These are phyloP conservation scores for Turnix velox DNA, from an alignment of 2,113 vertebrate species.

Conservation along the genomic window DNA sequence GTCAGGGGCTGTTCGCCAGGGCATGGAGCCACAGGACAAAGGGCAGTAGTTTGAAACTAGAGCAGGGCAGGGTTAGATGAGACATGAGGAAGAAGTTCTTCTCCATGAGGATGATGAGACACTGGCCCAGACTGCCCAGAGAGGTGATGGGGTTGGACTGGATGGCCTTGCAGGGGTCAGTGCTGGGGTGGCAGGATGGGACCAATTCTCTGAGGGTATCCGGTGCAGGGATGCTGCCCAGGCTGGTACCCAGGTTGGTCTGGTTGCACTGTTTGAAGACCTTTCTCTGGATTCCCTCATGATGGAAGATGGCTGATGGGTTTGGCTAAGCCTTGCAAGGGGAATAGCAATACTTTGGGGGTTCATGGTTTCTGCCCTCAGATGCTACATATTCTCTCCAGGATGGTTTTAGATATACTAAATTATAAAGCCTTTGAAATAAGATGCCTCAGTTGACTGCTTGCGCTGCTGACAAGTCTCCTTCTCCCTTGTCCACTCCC, in stretches of 20 bases:
- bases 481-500: background rate
- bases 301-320: background rate
- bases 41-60: too few relatives aligned
- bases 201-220: accelerated
- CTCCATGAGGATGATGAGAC: too few relatives aligned
- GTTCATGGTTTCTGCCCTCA: background rate
- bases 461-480: background rate
- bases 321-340: background rate
- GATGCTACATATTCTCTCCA: background rate
- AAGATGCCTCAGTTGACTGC: accelerated
- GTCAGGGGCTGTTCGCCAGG: too few relatives aligned
- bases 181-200: accelerated
- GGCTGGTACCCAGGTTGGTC: background rate
- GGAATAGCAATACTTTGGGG: background rate
- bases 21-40: too few relatives aligned
- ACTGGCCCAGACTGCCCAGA: too few relatives aligned
- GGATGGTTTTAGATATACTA: background rate
- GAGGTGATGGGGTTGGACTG: too few relatives aligned
- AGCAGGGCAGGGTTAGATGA: too few relatives aligned
- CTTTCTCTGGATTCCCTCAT: background rate
- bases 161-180: background rate
- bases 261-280: background rate
- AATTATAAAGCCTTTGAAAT: background rate
- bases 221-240: background rate
- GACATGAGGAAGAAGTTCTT: too few relatives aligned